Base-by-base conservation (phyloP, 2,888 invertebrate species). In the Ornithoptera priamus region DNA sequence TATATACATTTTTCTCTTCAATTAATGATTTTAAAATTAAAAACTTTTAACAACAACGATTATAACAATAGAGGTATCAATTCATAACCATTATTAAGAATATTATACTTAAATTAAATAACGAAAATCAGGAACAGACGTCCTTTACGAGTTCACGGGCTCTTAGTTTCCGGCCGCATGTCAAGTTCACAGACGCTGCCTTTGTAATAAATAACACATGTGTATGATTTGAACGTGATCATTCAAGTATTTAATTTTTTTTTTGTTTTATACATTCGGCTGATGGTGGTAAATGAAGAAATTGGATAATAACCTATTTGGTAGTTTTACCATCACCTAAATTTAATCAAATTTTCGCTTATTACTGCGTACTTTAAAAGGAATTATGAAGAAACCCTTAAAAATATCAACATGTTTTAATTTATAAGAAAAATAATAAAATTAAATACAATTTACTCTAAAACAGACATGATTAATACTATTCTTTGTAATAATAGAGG, bases 131-230 rank as follows among this genome's bases (percentile, higher is more conserved):
- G 24, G 61, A 67, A 39, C 67, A 67, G 61, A 61, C 67, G 61
- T 62, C 67, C 61, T 67, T 67, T 67, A 61, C 61, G 67, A 24
- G 46, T 66, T 50, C 56, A 67, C 61, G 56, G 61, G 36, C 67
- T 53, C 61, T 61, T 61, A 61, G 61, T 67, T 67, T 61, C 67
- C 67, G 61, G 61, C 67, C 67, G 67, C 53, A 30, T 61, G 61
- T 67, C 61, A 67, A 67, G 39, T 56, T 39, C 67, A 67, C 61
- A 53, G 61, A 66, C 50, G 66, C 36, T 7, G 67, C 53, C 61
- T 53, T 36, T 67, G 60, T 60, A 53, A 67, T 67, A 67, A 67
- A 67, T 67, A 67, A 67, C 67, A 57, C n/a, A 57, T 20, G 20
- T 20, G 57, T 57, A 4, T 20, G 20, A 57, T 57, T 57, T 22